Conservation (phyloP, 2,113 vertebrate species). For the Marmota flaviventris region DNA sequence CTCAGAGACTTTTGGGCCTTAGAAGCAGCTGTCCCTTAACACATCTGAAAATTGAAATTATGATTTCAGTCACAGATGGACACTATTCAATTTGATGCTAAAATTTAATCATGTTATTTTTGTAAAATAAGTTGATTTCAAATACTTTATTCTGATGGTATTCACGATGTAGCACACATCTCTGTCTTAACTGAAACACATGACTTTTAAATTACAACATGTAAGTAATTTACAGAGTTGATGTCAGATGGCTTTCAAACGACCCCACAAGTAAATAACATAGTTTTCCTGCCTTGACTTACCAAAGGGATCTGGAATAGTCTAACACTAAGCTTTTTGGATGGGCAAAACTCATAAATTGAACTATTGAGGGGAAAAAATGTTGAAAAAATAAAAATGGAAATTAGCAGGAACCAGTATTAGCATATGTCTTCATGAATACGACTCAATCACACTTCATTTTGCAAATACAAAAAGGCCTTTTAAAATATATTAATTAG, state of each 20-base stretch:
- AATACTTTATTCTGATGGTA: slow-evolving; percentile 61
- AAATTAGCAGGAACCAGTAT: slow-evolving; percentile 78
- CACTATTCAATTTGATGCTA: background rate
- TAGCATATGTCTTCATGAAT: slow-evolving; percentile 75
- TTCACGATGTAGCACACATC: background rate
- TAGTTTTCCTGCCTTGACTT: background rate
- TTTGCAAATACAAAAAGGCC: slow-evolving; percentile 84
- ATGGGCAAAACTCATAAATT: slow-evolving; percentile 39
- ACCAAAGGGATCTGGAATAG: background rate
- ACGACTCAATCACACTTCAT: slow-evolving; percentile 79
- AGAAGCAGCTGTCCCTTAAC: background rate
- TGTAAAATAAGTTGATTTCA: slow-evolving; percentile 53
- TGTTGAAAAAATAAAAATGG: slow-evolving; percentile 75
- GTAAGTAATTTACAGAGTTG: background rate
- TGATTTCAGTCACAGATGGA: slow-evolving; percentile 54
- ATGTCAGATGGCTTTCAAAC: background rate
- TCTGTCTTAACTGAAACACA: slow-evolving; percentile 57
- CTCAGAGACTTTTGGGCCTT: background rate
- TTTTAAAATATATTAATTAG: slow-evolving; percentile 84
- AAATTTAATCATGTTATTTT: slow-evolving; percentile 2
- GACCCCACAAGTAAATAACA: slow-evolving; percentile 49
- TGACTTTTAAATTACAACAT: background rate
- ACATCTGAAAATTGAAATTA: slow-evolving; percentile 53
- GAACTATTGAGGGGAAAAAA: background rate
- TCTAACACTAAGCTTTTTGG: background rate